Evolutionary conservation across 1,140 invertebrate genomes (phyloP).

Genomic region (Micrasema longulum): DNA sequence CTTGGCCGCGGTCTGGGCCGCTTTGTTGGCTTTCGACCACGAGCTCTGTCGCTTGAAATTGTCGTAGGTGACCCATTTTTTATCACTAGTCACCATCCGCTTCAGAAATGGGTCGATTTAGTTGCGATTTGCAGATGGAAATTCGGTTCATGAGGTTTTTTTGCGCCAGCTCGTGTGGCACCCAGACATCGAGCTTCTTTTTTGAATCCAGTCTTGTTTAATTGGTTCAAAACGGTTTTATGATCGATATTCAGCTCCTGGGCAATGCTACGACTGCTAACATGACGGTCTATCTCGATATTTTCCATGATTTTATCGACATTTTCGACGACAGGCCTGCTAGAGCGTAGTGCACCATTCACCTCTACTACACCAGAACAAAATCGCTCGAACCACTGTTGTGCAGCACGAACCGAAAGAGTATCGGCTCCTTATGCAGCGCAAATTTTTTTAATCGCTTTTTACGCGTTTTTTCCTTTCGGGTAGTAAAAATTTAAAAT

Average conservation of each 20-base stretch:
- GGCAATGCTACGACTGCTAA: constrained; percentile 1
- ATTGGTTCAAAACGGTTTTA: neutral
- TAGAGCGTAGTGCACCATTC: neutral
- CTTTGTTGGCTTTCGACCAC: too few relatives aligned
- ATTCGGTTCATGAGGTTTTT: too few relatives aligned
- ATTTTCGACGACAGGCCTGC: constrained; percentile 1
- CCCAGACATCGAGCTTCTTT: too few relatives aligned
- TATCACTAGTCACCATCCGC: neutral
- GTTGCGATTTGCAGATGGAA: too few relatives aligned
- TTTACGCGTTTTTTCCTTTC: too few relatives aligned
- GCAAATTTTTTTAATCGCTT: too few relatives aligned
- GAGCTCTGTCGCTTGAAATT: too few relatives aligned
- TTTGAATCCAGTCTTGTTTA: too few relatives aligned
- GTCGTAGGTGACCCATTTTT: neutral
- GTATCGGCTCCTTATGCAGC: too few relatives aligned
- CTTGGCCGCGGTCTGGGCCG: too few relatives aligned
- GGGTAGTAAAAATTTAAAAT: too few relatives aligned
- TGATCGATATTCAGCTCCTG: constrained; percentile 1
- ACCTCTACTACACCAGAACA: neutral
- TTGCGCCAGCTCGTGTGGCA: too few relatives aligned
- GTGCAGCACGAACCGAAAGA: constrained; percentile 1
- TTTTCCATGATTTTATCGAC: neutral
- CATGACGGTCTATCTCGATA: neutral
- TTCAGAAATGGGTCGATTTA: neutral
- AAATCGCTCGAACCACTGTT: neutral